Evolutionary conservation across 2,113 vertebrate genomes (phyloP), one percentile per base, ranked within the genome.

Genomic region (Phalacrocorax pelagicus): DNA sequence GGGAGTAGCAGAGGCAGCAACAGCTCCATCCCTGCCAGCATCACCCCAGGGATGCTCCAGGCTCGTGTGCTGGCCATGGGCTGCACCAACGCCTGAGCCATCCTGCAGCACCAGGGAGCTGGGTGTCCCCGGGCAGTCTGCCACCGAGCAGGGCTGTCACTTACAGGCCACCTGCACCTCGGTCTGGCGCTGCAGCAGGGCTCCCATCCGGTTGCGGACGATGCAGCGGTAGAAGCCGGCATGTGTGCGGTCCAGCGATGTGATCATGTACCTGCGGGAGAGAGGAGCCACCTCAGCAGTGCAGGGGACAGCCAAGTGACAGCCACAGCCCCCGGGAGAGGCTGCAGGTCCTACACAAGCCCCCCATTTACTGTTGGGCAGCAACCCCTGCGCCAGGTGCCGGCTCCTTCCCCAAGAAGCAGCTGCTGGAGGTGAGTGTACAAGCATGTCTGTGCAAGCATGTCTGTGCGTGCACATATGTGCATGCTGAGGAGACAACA

Each of bases 141-240:
- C 23, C 12, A 3, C 1, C 1, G 5, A 18, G 21, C 10, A 15
- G 32, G 49, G 29, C 5, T 3, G 14, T 80, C 98, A 99, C 99
- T 99, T 97, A 99, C 99, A 99, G 97, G 99, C 99, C 98, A 99
- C 99, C 96, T 99, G 99, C 67, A 99, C 99, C 96, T 99, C 99
- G 0, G 99, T 99, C 86, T 99, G 99, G 90, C 99, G 98, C 98
- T 99, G 99, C 66, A 99, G 98, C 91, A 99, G 98, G 4, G 99
- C 99, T 6, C 99, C 99, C 92, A 99, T 99, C 18, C 99, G 98
- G 96, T 99, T 99, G 54, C 99, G 98, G 94, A 99, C 99, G 22
- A 99, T 99, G 97, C 99, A 99, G 95, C 99, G 99, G 97, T 99
- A 99, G 98, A 99, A 99, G 66, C 99, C 99, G 1, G 99, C 99